Base-by-base conservation (phyloP, 1,140 invertebrate species). In the Asbolus verrucosus region DNA sequence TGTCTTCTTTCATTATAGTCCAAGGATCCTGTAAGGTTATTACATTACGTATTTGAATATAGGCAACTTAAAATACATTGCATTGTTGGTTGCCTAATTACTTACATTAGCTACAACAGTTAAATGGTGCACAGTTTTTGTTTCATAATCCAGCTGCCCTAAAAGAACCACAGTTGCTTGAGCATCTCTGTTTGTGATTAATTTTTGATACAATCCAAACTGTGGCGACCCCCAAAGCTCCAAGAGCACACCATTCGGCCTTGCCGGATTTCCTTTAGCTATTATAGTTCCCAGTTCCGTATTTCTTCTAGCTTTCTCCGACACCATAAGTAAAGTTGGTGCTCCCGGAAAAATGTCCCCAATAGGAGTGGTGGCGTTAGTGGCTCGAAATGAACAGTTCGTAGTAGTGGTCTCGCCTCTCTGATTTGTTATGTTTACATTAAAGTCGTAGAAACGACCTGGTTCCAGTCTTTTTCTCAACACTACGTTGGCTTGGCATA, bases 291-390 rank as follows among this genome's bases (percentile, higher is more conserved):
- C 92, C 66, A 95, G 82, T 81, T 93, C 92, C 11, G 89, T 90
- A 27, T 92, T 92, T 33, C 90, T 86, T 79, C 91, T 90, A 13
- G 91, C 87, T 77, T 92, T 70, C 72, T 94, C 93, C 2, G 92
- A 90, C 41, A 94, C 87, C 83, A 91, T 88, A 72, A 94, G 88
- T 63, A 94, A 87, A 18, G 88, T 87, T 5, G 92, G 92, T 75
- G 92, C 90, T 72, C 93, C 91, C n/a, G 92, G 92, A 79, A 94
- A 94, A 81, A 94, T 92, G 73, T 88, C 87, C 77, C 91, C 90
- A 73, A 89, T 85, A 15, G 90, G 89, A 54, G 91, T 92, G 8
- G 90, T 91, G 16, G 90, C 90, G 81, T 93, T 92, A 18, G 93
- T 94, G 41, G 91, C 92, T 24, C 90, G 90, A 81, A 95, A 91